phyloP scores from a whole-genome alignment of 2,888 invertebrate genomes.

The Cantharis rufa region DNA sequence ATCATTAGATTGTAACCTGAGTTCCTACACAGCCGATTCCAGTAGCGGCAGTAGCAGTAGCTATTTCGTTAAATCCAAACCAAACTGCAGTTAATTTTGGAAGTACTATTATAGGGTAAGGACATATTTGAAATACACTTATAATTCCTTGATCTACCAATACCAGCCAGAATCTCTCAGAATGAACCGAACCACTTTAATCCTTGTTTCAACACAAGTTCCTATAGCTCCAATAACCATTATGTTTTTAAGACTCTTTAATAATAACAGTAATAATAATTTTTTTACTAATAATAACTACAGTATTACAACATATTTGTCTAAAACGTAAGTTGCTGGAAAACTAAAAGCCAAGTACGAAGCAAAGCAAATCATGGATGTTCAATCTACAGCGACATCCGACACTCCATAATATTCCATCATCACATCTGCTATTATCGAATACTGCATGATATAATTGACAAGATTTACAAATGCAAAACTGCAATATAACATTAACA shows the following conservation, averaged over 20 bases:
- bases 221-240: not conserved
- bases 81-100: not conserved
- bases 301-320: not conserved
- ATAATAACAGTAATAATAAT: not conserved
- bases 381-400: not conserved
- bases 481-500: not conserved
- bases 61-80: not conserved
- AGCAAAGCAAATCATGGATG: not conserved
- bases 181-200: not conserved
- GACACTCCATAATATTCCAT: not conserved
- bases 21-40: not conserved
- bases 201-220: not conserved
- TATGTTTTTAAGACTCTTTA: not conserved
- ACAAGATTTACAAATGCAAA: not conserved
- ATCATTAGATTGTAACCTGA: no score
- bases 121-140: not conserved
- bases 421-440: not conserved
- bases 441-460: not conserved
- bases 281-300: no score
- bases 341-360: not conserved
- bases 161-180: not conserved
- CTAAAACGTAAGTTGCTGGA: not conserved
- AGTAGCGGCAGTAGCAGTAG: not conserved
- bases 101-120: not conserved
- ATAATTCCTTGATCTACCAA: not conserved